phyloP scores from a whole-genome alignment of 1,140 invertebrate species.

The Lanistes nyassanus region DNA sequence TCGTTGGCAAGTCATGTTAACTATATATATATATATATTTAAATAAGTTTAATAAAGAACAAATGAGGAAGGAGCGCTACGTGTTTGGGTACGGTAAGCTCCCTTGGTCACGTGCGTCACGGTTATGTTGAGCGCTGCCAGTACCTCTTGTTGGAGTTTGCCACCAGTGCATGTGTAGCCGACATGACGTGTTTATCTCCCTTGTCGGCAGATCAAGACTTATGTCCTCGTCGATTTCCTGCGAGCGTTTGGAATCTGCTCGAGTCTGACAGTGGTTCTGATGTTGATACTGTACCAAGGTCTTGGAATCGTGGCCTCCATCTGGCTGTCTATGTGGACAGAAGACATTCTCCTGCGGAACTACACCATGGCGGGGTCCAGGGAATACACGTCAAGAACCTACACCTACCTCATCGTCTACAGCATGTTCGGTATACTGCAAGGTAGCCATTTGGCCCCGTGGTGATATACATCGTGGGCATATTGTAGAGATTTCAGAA shows the following conservation, averaged over 20 bases:
- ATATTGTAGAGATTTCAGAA: too few relatives aligned
- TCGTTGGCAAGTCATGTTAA: too few relatives aligned
- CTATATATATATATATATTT: neutral
- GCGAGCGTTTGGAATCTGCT: conserved; percentile 81
- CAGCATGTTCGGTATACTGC: conserved; percentile 27
- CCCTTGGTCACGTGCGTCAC: too few relatives aligned
- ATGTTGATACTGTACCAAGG: conserved; percentile 50
- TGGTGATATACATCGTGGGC: too few relatives aligned
- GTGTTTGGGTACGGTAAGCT: too few relatives aligned
- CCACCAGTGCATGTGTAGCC: too few relatives aligned
- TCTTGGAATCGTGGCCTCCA: conserved; percentile 20
- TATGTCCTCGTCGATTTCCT: conserved; percentile 89
- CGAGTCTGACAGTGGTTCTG: conserved; percentile 69
- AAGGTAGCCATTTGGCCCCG: too few relatives aligned
- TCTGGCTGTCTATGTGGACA: conserved; percentile 36
- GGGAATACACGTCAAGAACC: conserved; percentile 18
- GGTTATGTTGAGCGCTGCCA: too few relatives aligned
- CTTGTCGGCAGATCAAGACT: conserved; percentile 78
- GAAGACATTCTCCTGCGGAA: conserved; percentile 31
- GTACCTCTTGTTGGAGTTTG: too few relatives aligned
- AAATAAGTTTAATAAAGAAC: too few relatives aligned
- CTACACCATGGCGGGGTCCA: conserved; percentile 10
- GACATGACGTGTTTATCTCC: neutral
- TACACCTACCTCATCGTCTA: conserved; percentile 28
- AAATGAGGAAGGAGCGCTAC: too few relatives aligned